A percentile compares a stretch with the other conserved stretches of the same genome.
Evolutionary conservation across 2,797 vertebrate species (phyloP).

Genomic region (Anguilla obscura): DNA sequence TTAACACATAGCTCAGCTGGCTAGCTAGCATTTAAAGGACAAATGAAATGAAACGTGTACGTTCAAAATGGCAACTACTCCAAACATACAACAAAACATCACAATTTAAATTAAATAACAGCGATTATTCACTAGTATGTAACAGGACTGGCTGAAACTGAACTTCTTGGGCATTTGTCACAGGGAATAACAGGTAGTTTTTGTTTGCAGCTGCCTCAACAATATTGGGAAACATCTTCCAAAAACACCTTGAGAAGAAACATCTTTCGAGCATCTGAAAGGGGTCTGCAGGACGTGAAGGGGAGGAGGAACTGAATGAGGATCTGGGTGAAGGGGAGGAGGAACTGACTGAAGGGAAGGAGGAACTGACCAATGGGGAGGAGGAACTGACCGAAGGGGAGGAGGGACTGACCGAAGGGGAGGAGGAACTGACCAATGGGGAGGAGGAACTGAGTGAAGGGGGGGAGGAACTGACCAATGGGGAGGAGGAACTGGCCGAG

Average conservation of each 20-base stretch:
- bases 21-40: background rate
- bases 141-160: background rate
- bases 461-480: no score
- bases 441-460: no score
- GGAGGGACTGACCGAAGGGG: no score
- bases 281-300: background rate
- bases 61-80: background rate
- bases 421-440: no score
- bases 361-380: constrained; percentile 63
- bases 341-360: no score
- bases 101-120: background rate
- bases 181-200: background rate
- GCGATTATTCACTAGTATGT: background rate
- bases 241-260: no score
- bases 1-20: no score
- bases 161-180: background rate
- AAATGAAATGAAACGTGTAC: background rate
- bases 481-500: background rate
- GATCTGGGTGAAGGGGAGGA: no score
- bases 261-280: no score
- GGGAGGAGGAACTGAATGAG: background rate
- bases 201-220: background rate
- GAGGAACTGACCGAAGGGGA: no score
- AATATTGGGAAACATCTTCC: no score
- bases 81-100: no score